Evolutionary conservation across 2,888 invertebrate species (phyloP), one percentile per base, ranked within the genome.

Genomic region (Clostera curtula): DNA sequence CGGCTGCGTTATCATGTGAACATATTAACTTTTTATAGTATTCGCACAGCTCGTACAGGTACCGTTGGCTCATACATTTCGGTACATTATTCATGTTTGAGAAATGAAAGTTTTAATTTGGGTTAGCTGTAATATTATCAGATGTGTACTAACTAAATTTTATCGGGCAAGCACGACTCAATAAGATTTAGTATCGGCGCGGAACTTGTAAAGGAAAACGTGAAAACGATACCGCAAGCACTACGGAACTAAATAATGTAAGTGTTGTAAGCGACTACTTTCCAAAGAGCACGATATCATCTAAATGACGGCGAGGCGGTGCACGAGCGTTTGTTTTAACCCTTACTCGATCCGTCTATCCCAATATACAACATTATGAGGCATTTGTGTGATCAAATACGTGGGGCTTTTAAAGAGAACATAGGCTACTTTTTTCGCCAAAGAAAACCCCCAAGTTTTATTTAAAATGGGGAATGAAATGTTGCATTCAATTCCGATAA

Each of bases 271-370:
- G 62, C 66, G 57, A 66, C 63, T 67, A 77, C 76, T 79, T 79
- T 75, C 79, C 67, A 76, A 79, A 73, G 62, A 54, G 59, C 63
- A 65, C 68, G 80, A 80, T 82, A 75, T 71, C 64, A 80, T 79
- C 77, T 71, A 69, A 71, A 76, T 71, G 72, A 65, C 68, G 66
- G 56, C n/a, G n/a, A n/a, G n/a, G n/a, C 66, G 60, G 61, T 62
- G 64, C 74, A 70, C 73, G 69, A 70, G 62, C 66, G 68, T 68
- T 69, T 66, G 69, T 63, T 62, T 73, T 72, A n/a, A n/a, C n/a
- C n/a, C n/a, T n/a, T n/a, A n/a, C n/a, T n/a, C n/a, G n/a, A n/a
- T n/a, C n/a, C n/a, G n/a, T n/a, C n/a, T n/a, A n/a, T n/a, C n/a
- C n/a, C n/a, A n/a, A n/a, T n/a, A n/a, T n/a, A n/a, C n/a, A n/a